Percentiles rank a stretch among this genome's conserved stretches.
These are phyloP conservation scores for Oscheius sp. DNA, from an alignment of 1,140 invertebrate species.

Conservation along the genomic window DNA sequence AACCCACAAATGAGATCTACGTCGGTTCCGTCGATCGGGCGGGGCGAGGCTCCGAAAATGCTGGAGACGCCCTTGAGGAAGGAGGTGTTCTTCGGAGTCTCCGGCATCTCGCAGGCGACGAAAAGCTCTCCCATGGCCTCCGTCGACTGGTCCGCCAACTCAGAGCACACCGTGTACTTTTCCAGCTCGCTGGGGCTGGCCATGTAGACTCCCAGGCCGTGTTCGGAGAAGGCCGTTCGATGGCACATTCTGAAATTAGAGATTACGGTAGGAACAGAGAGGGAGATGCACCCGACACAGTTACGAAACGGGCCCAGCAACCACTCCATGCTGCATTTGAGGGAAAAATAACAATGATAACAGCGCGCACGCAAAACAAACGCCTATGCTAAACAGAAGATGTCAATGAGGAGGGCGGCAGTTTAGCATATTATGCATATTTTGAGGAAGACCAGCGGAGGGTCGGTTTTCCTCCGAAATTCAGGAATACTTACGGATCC, in stretches of 20 bases:
- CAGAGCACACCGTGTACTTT: constrained; percentile 59
- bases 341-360: not conserved
- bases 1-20: constrained; percentile 56
- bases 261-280: not conserved
- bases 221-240: constrained; percentile 54
- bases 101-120: constrained; percentile 59
- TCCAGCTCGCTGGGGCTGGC: constrained; percentile 57
- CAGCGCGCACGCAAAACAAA: not conserved
- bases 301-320: not conserved
- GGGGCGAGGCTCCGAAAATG: constrained; percentile 38
- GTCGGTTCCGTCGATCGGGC: constrained; percentile 45
- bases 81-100: constrained; percentile 54
- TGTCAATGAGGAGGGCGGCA: not conserved
- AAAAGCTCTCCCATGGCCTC: constrained; percentile 53
- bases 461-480: not conserved
- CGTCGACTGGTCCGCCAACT: constrained; percentile 48
- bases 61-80: constrained; percentile 57
- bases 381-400: too few species aligned
- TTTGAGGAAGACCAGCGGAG: too few species aligned
- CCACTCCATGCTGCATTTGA: not conserved
- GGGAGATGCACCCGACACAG: not conserved
- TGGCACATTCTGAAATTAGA: constrained; percentile 54
- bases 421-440: not conserved
- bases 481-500: constrained; percentile 50
- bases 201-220: constrained; percentile 57